Evolutionary conservation across 1,140 invertebrate species (phyloP).

Genomic region (Leptonema lineaticorne): DNA sequence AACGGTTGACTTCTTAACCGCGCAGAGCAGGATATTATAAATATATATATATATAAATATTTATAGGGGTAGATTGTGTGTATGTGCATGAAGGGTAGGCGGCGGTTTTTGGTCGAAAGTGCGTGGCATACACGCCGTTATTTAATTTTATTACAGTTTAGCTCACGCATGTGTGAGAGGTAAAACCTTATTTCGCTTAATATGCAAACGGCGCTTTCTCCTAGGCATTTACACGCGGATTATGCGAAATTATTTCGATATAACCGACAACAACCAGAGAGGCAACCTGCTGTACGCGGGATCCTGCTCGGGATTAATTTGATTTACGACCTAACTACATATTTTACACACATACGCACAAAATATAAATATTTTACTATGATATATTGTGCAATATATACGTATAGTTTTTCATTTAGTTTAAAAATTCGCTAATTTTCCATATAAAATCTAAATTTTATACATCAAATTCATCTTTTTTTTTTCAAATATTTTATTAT

Average conservation of each 20-base stretch:
- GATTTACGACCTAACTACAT: conserved; percentile 9
- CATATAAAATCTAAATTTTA: too few relatives aligned
- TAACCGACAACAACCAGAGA: conserved; percentile 1
- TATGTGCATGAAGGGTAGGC: too few relatives aligned
- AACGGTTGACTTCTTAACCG: conserved; percentile 20
- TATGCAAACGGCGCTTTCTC: conserved; percentile 21
- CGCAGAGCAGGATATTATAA: too few relatives aligned
- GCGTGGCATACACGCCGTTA: conserved; percentile 27
- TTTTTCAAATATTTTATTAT: too few relatives aligned
- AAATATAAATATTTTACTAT: too few relatives aligned
- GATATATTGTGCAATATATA: too few relatives aligned
- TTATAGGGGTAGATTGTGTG: background rate
- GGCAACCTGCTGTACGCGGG: background rate
- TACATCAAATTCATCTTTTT: too few relatives aligned
- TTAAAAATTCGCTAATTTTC: too few relatives aligned
- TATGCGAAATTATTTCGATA: background rate
- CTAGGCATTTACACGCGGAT: conserved; percentile 1
- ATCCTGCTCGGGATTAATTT: background rate
- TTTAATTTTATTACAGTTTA: conserved; percentile 41
- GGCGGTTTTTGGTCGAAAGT: too few relatives aligned
- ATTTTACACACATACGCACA: background rate
- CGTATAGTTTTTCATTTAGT: too few relatives aligned
- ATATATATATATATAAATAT: background rate
- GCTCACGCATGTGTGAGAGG: conserved; percentile 34
- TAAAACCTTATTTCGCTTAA: conserved; percentile 24